Percentiles rank a stretch among this genome's conserved stretches.
Conservation (phyloP, 2,113 vertebrate genomes). For the Coptodon bakossiorum region DNA sequence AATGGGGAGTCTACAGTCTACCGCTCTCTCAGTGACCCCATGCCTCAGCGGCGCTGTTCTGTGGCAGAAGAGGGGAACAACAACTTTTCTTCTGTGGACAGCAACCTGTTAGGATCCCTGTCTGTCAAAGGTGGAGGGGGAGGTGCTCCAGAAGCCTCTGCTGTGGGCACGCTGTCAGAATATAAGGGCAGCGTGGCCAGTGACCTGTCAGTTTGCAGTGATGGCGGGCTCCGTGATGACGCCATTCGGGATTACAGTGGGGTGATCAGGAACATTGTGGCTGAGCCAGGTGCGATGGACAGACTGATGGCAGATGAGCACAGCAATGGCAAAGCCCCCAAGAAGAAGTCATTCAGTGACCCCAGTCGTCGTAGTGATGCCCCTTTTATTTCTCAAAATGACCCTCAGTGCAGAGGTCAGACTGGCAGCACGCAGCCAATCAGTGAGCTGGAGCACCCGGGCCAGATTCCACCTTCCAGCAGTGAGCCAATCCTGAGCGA, state of each 20-base stretch:
- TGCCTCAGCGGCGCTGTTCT: slow-evolving; percentile 83
- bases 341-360: slow-evolving; percentile 96
- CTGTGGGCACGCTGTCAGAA: slow-evolving; percentile 62
- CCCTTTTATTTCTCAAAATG: slow-evolving; percentile 28
- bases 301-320: slow-evolving; percentile 80
- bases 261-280: slow-evolving; percentile 88
- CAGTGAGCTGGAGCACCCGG: slow-evolving; percentile 80
- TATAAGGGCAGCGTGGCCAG: slow-evolving; percentile 84
- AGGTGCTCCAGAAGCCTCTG: slow-evolving; percentile 32
- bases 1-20: slow-evolving; percentile 77
- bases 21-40: slow-evolving; percentile 93
- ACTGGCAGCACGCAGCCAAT: slow-evolving; percentile 76
- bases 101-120: slow-evolving; percentile 88
- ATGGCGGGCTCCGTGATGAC: slow-evolving; percentile 75
- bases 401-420: slow-evolving; percentile 68
- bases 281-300: slow-evolving; percentile 85
- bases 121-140: slow-evolving; percentile 76
- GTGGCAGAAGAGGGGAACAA: slow-evolving; percentile 74
- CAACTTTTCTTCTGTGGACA: slow-evolving; percentile 91
- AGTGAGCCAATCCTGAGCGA: slow-evolving; percentile 91
- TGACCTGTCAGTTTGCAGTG: slow-evolving; percentile 88
- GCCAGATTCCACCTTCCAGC: slow-evolving; percentile 82
- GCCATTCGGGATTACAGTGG: slow-evolving; percentile 82
- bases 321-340: slow-evolving; percentile 82
- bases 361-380: slow-evolving; percentile 87